Evolutionary conservation across 2,113 vertebrate genomes (phyloP).

Genomic region (Grantiella picta): DNA sequence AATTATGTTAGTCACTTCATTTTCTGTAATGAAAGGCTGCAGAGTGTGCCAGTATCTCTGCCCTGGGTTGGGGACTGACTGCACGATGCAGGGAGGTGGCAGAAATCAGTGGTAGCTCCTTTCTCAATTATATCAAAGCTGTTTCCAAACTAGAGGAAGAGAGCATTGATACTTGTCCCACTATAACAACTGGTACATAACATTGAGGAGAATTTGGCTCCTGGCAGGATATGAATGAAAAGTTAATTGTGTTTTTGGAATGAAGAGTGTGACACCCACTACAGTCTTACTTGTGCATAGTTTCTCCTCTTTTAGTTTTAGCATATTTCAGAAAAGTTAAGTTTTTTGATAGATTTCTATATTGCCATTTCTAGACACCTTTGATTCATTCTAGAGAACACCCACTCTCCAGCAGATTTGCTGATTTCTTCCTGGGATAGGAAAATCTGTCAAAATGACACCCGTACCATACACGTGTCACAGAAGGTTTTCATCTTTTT

Average conservation of each 20-base stretch:
- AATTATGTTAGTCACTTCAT: neutral
- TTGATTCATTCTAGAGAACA: conserved; percentile 14
- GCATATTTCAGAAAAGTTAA: neutral
- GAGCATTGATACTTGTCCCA: neutral
- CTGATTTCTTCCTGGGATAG: neutral
- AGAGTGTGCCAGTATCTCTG: neutral
- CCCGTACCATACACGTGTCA: neutral
- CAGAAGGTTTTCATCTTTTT: neutral
- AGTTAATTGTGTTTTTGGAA: conserved; percentile 10
- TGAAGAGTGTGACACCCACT: neutral
- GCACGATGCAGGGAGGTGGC: neutral
- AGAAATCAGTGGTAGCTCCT: neutral
- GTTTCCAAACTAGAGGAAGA: neutral
- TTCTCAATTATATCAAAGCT: neutral
- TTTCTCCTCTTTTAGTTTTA: conserved; percentile 1
- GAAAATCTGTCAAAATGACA: neutral
- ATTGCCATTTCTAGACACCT: conserved; percentile 2
- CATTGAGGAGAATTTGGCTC: neutral
- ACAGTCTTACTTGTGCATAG: neutral
- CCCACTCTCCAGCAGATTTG: conserved; percentile 13
- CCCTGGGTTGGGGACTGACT: neutral
- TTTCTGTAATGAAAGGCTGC: neutral
- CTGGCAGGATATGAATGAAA: conserved; percentile 23
- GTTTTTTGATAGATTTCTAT: neutral
- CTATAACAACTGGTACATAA: neutral